phyloP scores from a whole-genome alignment of 2,113 vertebrate genomes.

The Sinosuthora webbiana region DNA sequence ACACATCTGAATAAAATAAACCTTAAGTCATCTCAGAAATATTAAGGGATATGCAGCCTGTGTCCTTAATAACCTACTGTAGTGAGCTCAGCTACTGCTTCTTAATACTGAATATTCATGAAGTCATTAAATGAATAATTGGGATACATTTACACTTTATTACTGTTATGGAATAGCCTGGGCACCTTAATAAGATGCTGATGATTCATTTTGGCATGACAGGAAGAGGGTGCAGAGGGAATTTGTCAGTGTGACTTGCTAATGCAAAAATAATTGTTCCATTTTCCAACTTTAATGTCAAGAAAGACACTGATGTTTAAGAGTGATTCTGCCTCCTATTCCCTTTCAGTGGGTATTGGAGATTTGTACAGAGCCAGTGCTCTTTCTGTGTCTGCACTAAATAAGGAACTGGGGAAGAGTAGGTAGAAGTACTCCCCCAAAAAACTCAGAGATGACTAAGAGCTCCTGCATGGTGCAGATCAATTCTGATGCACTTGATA shows the following conservation, averaged over 20 bases:
- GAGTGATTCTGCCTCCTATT: constrained; percentile 3
- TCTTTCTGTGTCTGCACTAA: not conserved
- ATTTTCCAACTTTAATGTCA: constrained; percentile 55
- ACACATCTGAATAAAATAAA: constrained; percentile 8
- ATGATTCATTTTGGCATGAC: constrained; percentile 64
- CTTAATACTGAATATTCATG: constrained; percentile 55
- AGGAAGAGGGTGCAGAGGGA: constrained; percentile 41
- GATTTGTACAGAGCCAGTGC: not conserved
- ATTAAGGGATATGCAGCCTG: not conserved
- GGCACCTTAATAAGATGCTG: constrained; percentile 60
- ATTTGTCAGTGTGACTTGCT: constrained; percentile 56
- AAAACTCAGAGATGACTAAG: not conserved
- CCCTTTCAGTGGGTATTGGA: not conserved
- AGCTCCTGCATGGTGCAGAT: not conserved
- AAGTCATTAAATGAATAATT: constrained; percentile 66
- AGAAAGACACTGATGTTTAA: constrained; percentile 31
- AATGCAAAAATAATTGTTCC: constrained; percentile 69
- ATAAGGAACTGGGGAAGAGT: not conserved
- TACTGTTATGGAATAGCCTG: constrained; percentile 53
- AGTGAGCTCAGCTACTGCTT: not conserved
- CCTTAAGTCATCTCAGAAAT: not conserved
- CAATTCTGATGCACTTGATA: constrained; percentile 8
- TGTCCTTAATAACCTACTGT: constrained; percentile 25
- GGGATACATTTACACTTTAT: constrained; percentile 59
- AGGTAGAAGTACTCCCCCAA: not conserved